Percentiles rank a stretch among this genome's conserved stretches.
These are phyloP conservation scores for Teinopalpus imperialis DNA, from an alignment of 2,888 invertebrate genomes.

Conservation along the genomic window DNA sequence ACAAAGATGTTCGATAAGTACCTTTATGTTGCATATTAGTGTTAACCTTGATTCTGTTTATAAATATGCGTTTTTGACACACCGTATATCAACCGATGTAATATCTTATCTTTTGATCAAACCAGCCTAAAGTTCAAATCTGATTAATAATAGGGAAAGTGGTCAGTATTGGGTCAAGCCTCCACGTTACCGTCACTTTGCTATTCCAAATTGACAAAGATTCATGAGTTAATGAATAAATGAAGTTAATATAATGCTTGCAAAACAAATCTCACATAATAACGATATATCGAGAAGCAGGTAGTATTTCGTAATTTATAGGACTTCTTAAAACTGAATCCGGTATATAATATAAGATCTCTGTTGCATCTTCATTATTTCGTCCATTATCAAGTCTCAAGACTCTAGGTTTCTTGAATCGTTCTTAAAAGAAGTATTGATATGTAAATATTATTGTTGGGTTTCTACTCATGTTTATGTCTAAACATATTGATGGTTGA, in stretches of 20 bases:
- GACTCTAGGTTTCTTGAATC: background rate
- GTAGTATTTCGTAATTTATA: conserved; percentile 12
- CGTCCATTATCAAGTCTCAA: background rate
- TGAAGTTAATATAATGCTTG: conserved; percentile 38
- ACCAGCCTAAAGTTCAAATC: conserved; percentile 41
- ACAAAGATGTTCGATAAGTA: background rate
- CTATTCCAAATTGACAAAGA: conserved; percentile 46
- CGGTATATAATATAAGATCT: background rate
- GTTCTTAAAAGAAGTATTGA: no score
- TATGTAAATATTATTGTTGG: no score
- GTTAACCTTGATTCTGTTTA: conserved; percentile 8
- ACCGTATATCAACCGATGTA: conserved; percentile 21
- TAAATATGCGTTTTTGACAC: conserved; percentile 15
- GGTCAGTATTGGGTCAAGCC: conserved; percentile 42
- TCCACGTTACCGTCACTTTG: conserved; percentile 33
- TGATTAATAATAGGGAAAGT: conserved; percentile 46
- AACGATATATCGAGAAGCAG: background rate
- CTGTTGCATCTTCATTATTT: background rate
- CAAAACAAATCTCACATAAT: conserved; percentile 1
- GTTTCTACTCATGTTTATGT: no score
- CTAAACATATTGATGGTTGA: no score
- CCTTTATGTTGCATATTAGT: conserved; percentile 15
- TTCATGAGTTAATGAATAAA: no score
- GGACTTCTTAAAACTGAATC: conserved; percentile 1
- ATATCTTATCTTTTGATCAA: conserved; percentile 45